These are phyloP conservation scores for Austrolebias charrua DNA, from an alignment of 2,797 vertebrate genomes.

Conservation along the genomic window DNA sequence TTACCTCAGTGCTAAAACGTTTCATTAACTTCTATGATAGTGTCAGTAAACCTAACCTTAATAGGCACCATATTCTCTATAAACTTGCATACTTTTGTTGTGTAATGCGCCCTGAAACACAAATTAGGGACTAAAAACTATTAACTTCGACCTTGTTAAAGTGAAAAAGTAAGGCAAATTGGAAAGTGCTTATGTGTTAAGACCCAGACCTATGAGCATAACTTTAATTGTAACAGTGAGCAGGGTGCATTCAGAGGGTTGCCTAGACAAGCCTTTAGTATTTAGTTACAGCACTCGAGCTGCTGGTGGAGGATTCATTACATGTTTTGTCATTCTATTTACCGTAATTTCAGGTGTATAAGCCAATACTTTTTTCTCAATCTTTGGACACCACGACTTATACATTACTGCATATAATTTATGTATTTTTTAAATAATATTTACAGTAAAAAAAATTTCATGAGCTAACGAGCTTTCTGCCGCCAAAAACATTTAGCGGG, in stretches of 20 bases:
- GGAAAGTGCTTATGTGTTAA: background rate
- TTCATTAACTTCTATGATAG: constrained; percentile 6
- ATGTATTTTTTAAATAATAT: too few relatives aligned
- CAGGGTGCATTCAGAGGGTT: constrained; percentile 10
- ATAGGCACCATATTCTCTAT: constrained; percentile 1
- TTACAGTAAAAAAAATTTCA: too few relatives aligned
- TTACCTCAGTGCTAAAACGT: constrained; percentile 6
- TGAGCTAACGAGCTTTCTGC: too few relatives aligned
- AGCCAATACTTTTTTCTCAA: too few relatives aligned
- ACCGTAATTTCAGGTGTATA: too few relatives aligned
- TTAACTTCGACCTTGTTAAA: background rate
- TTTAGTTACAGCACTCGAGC: constrained; percentile 51
- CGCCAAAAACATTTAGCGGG: too few relatives aligned
- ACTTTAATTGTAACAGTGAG: constrained; percentile 1
- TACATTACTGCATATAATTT: too few relatives aligned
- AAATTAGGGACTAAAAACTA: constrained; percentile 8
- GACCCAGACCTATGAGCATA: background rate
- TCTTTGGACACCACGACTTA: too few relatives aligned
- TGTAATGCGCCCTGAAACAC: constrained; percentile 11
- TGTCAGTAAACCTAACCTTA: constrained; percentile 9
- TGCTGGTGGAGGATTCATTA: constrained; percentile 47
- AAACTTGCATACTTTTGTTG: constrained; percentile 1
- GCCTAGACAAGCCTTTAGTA: constrained; percentile 33
- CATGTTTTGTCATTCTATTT: constrained; percentile 35
- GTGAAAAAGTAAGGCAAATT: background rate